Base-by-base conservation (phyloP, 2,113 vertebrate genomes). In the Cynoglossus semilaevis region DNA sequence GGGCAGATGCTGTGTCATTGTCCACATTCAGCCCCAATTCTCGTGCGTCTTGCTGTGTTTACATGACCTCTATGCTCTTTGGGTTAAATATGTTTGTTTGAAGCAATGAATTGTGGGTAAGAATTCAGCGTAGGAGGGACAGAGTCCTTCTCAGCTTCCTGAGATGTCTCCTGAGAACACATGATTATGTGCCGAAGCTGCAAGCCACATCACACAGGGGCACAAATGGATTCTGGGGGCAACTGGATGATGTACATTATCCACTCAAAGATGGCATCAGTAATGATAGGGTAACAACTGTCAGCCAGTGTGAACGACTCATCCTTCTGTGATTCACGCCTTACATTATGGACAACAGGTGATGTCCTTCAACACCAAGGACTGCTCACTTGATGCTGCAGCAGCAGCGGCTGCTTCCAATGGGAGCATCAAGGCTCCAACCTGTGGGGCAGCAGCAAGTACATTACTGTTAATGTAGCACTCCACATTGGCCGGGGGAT, bases 221-320 rank as follows among this genome's bases (percentile, higher is more conserved):
- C 63, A 67, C 63, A 85, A 81, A 84, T 78, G 66, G 79, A 77
- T 70, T 77, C 56, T 37, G 51, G 44, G 76, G 69, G 65, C 72
- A 66, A 54, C 51, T 47, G 59, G 69, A 59, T 66, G 2, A 2
- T 6, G 52, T 61, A 77, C 71, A 77, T 82, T 67, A 87, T 63
- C 67, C 72, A 56, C 78, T 69, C 61, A 66, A 37, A 61, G 38
- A 17, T 5, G 48, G 16, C 15, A 29, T 29, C 22, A 29, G 22
- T 29, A 29, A 13, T 43, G 41, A 43, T 43, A 14, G 41, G 22
- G 6, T 29, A 15, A 13, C 41, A 6, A 43, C 13, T 12, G 41
- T 15, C 22, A 29, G 13, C 12, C 13, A 4, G 41, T 15, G 63
- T 45, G 16, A 15, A 19, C 58, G 22, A 49, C 55, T 46, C 58